A percentile compares a stretch with the other conserved stretches of the same genome.
Evolutionary conservation across 2,888 invertebrate genomes (phyloP).

Genomic region (Trichopoda pennipes): DNA sequence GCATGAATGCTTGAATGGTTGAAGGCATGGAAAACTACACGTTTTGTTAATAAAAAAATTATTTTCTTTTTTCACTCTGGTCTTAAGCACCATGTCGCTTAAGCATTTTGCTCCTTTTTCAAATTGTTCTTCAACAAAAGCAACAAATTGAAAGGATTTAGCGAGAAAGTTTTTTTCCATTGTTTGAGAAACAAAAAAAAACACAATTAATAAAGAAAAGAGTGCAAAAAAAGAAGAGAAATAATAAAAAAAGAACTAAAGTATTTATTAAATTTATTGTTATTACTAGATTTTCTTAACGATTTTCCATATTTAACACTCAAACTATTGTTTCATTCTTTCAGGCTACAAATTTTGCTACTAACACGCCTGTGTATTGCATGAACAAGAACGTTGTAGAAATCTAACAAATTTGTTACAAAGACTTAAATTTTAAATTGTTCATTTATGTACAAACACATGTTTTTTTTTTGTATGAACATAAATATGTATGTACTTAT

Average conservation of each 20-base stretch:
- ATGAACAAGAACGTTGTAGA: slow-evolving; percentile 22
- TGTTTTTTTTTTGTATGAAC: not conserved
- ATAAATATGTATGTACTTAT: not conserved
- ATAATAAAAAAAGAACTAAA: slow-evolving; percentile 21
- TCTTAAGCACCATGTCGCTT: slow-evolving; percentile 28
- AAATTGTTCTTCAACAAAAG: slow-evolving; percentile 17
- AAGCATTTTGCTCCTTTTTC: not conserved
- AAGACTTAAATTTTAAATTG: slow-evolving; percentile 55
- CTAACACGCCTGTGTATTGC: slow-evolving; percentile 14
- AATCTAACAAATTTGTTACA: slow-evolving; percentile 63
- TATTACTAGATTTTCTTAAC: slow-evolving; percentile 62
- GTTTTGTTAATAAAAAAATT: slow-evolving; percentile 59
- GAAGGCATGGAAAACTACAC: slow-evolving; percentile 56
- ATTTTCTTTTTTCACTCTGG: slow-evolving; percentile 41
- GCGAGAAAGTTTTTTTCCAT: slow-evolving; percentile 16
- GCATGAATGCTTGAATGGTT: slow-evolving; percentile 49
- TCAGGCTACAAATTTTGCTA: slow-evolving; percentile 37
- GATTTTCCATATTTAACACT: slow-evolving; percentile 53
- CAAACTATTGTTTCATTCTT: slow-evolving; percentile 47
- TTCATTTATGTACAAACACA: not conserved
- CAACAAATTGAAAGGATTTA: slow-evolving; percentile 42
- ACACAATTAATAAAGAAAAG: not conserved
- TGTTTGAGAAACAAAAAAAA: slow-evolving; percentile 2
- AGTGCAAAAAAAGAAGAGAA: not conserved
- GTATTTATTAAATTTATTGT: slow-evolving; percentile 64